These are phyloP conservation scores for Oncorhynchus mykiss DNA, from an alignment of 2,113 vertebrate species.

Conservation along the genomic window DNA sequence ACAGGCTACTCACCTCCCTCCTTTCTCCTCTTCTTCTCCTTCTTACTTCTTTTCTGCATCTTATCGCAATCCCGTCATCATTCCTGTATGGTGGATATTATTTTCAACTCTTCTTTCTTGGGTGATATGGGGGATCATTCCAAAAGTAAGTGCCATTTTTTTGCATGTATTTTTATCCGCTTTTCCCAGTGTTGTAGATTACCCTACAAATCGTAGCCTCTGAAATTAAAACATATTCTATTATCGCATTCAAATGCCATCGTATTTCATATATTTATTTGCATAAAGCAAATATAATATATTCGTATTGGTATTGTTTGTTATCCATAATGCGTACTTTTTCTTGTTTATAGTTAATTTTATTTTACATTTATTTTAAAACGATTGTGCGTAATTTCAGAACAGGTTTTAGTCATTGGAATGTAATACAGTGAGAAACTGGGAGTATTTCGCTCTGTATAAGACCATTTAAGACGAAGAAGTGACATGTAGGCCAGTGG, in stretches of 20 bases:
- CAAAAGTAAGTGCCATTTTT: constrained; percentile 86
- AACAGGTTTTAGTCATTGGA: background rate
- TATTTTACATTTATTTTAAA: background rate
- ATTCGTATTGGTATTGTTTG: background rate
- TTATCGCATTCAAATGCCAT: background rate
- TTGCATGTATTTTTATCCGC: background rate
- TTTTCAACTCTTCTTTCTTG: constrained; percentile 88
- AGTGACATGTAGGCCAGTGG: background rate
- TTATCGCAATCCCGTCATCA: constrained; percentile 65
- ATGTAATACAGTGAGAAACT: background rate
- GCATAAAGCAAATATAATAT: background rate
- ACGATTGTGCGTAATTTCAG: background rate
- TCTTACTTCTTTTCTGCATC: constrained; percentile 72
- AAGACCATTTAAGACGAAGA: constrained; percentile 15
- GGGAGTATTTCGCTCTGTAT: constrained; percentile 37
- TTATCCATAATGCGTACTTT: background rate
- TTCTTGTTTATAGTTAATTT: background rate
- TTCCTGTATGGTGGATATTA: constrained; percentile 96
- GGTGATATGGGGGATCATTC: constrained; percentile 97
- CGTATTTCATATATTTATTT: background rate
- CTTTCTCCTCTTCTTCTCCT: constrained; percentile 2
- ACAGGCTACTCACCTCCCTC: constrained; percentile 63
- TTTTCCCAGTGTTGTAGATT: no score
- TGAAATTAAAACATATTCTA: background rate
- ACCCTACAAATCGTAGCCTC: background rate